Percentiles rank a stretch among this genome's conserved stretches.
Conservation (phyloP, 2,888 invertebrate genomes). For the Orthosia incerta region DNA sequence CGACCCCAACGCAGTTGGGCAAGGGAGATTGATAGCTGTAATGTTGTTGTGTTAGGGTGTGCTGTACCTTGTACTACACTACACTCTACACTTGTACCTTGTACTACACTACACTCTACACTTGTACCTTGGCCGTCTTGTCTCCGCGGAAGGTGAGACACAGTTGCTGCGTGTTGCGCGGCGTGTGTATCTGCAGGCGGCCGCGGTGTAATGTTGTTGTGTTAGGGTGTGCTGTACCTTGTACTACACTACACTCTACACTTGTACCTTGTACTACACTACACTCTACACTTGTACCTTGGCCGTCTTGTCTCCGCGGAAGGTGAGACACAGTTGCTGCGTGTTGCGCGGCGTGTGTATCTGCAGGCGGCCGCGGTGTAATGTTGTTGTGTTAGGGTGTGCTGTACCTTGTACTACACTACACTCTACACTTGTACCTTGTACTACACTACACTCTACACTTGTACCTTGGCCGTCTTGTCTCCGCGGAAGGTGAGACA, state of each 20-base stretch:
- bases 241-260: too few species aligned
- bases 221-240: neutral
- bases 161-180: conserved; percentile 76
- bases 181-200: neutral
- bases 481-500: neutral
- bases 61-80: too few species aligned
- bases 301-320: conserved; percentile 78
- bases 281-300: too few species aligned
- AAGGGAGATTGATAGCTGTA: too few species aligned
- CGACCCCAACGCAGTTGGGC: too few species aligned
- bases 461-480: too few species aligned
- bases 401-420: neutral
- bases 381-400: neutral
- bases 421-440: too few species aligned
- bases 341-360: neutral
- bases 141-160: conserved; percentile 94
- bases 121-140: neutral
- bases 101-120: too few species aligned
- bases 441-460: too few species aligned
- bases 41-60: too few species aligned
- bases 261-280: too few species aligned
- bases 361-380: neutral
- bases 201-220: neutral
- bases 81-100: too few species aligned
- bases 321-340: conserved; percentile 94